Evolutionary conservation across 2,888 invertebrate species (phyloP), one percentile per base, ranked within the genome.

Genomic region (Ctena decussata): DNA sequence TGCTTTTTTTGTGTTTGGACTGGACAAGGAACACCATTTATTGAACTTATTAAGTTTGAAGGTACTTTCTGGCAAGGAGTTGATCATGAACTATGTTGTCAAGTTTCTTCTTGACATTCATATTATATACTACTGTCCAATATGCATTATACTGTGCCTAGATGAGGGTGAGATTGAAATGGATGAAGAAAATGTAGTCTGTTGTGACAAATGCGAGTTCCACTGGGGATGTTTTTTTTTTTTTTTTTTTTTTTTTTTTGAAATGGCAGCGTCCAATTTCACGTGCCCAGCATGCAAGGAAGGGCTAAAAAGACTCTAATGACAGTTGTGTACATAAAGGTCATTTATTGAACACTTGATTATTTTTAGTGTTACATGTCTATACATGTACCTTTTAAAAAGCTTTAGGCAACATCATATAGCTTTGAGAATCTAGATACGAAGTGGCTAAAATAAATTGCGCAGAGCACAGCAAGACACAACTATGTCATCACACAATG

Each of bases 401-500:
- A 41, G 41, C 6, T 11, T 41, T 15, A 41, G 41, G 41, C 41
- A 41, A 41, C 15, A 41, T 41, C 6, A 41, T 41, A 41, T 41
- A 41, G 8, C 41, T 41, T 41, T 11, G 15, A 41, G 6, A 41
- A 41, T 41, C 41, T 41, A 41, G 15, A 41, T 41, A 41, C 73
- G 72, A 39, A 85, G 74, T 24, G 81, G 85, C 18, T 81, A 57
- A 35, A 85, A n/a, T 53, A 82, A 60, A 69, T 85, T 85, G 70
- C 85, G 78, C 39, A 78, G 41, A 69, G 85, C 77, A 72, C 81
- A 81, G 60, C 82, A 85, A 37, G 70, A 57, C 18, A 85, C 39
- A 35, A 83, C 76, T 41, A 80, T 70, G 60, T 86, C 86, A 73
- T 86, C 83, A 53, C 70, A 49, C 37, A 86, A 44, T 21, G 83